Evolutionary conservation across 2,797 vertebrate genomes (phyloP), one percentile per base, ranked within the genome.

Genomic region (Platyrinchus mystaceus): DNA sequence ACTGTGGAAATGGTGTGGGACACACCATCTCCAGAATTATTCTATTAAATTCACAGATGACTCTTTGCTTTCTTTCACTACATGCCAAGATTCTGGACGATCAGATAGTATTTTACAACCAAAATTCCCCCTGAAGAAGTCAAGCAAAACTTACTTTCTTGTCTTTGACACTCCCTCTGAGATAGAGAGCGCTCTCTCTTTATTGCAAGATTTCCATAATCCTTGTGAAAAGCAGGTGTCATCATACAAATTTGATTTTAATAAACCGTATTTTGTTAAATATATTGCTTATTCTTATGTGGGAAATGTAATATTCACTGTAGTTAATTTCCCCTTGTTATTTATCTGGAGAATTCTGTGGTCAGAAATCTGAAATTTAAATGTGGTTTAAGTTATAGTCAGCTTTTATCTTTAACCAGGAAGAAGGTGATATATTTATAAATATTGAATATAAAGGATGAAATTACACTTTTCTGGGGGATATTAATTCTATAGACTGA

Each of bases 331-430:
- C 30, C 44, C 10, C n/a, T 80, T 89, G 30, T 87, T 92, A 64
- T 81, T 68, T 88, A 44, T 90, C 46, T 81, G 53, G 44, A 91
- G 66, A 92, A 94, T 78, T 69, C 37, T 78, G 14, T 2, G 10
- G 56, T 69, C n/a, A 75, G 43, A 66, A 90, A 47, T 81, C 20
- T 83, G 79, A 96, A 96, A 93, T 89, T 50, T 89, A 43, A 87
- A 80, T 77, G 23, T 27, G 11, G 9, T 82, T 89, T 89, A 76
- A 87, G n/a, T n/a, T 91, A 37, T 55, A 68, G 58, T 70, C 53
- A 84, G 7, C 7, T 66, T 83, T 94, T 85, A 66, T 92, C 49
- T 77, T 89, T 81, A 39, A 30, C 20, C 36, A 82, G 28, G 41
- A 87, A 64, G 27, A 74, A 63, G 10, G 20, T 79, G 36, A 41